Conservation (phyloP, 2,797 vertebrate species). For the Megaceryle alcyon region DNA sequence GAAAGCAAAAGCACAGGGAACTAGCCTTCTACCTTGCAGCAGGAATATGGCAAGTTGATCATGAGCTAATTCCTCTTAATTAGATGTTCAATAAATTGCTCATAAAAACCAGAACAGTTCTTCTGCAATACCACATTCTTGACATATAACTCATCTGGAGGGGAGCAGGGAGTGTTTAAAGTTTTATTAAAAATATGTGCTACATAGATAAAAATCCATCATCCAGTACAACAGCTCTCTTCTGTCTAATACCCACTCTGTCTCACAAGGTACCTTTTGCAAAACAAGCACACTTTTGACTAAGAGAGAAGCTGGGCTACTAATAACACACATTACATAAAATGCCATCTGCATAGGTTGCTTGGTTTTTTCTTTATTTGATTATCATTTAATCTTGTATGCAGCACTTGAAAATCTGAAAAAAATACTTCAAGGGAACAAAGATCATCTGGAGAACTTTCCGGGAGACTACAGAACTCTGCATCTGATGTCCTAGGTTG, state of each 20-base stretch:
- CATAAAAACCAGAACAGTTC: not conserved
- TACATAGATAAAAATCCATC: not conserved
- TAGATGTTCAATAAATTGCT: not conserved
- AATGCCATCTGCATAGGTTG: not conserved
- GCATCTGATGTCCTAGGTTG: not conserved
- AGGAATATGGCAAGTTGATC: not conserved
- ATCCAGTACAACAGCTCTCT: not conserved
- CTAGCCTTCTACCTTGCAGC: not conserved
- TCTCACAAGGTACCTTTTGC: not conserved
- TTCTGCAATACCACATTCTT: not conserved
- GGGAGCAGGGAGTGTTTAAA: fast-evolving
- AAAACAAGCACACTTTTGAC: not conserved
- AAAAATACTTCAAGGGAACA: not conserved
- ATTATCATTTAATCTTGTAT: not conserved
- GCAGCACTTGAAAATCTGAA: not conserved
- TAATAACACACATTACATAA: not conserved
- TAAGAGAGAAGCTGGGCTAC: not conserved
- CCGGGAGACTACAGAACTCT: not conserved
- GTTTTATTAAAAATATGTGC: not conserved
- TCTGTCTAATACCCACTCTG: not conserved
- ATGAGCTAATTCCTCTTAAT: not conserved
- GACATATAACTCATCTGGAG: not conserved
- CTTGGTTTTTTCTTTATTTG: not conserved
- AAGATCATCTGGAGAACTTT: not conserved
- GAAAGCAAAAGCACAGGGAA: not conserved